Evolutionary conservation across 2,797 vertebrate species (phyloP), one percentile per base, ranked within the genome.

Genomic region (Merluccius polli): DNA sequence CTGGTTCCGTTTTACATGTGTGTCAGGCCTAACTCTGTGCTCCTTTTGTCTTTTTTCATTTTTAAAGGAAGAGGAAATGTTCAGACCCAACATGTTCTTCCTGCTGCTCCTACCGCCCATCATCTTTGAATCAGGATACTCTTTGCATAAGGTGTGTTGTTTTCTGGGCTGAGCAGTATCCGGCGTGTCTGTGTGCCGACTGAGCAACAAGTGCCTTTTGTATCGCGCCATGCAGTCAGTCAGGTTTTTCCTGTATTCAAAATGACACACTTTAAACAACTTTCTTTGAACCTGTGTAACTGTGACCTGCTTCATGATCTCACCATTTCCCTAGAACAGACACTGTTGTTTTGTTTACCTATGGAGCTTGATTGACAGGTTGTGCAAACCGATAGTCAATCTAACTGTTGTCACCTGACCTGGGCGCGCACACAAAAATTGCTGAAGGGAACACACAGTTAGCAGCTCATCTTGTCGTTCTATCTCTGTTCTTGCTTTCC

Each of bases 11-110:
- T 75, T n/a, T 41, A 63, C 8, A 6, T 72, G 9, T 33, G 16
- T 1, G 24, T 13, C 71, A 18, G 32, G 29, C 12, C 13, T 70
- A 44, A 70, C 27, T 8, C 33, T 74, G 1, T 84, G 59, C 4
- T 65, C 59, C 59, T 65, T 65, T 27, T 65, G n/a, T 65, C 59
- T 65, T 12, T 24, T 27, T 65, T n/a, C 11, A 21, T 2, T 59
- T 24, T 81, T 21, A 12, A 81, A 99, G 98, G 98, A 99, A 87
- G 98, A 99, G 89, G 98, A 99, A 87, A 99, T 99, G 97, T 99
- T 99, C 90, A 94, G 97, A 65, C 98, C 98, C 82, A 99, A 99
- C 89, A 99, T 99, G 97, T 99, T 99, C 92, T 99, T 99, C 90
- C 95, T 99, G 68, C 93, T 99, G 85, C 92, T 99, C 75, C 95